These are phyloP conservation scores for Nyctibius bracteatus DNA, from an alignment of 2,113 vertebrate genomes.

Conservation along the genomic window DNA sequence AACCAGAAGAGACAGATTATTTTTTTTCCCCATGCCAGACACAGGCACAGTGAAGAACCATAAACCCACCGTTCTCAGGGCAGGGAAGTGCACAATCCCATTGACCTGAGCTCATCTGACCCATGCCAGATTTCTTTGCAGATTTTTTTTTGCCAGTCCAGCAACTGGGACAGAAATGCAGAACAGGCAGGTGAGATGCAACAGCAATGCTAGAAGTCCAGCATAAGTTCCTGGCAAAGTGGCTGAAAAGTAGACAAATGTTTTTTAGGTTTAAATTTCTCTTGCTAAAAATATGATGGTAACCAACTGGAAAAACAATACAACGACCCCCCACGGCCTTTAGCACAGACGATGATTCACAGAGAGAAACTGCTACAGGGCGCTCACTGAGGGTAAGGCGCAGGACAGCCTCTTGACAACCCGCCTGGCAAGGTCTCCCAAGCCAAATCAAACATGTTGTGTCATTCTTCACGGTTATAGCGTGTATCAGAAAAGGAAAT, in stretches of 20 bases:
- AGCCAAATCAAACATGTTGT: background rate
- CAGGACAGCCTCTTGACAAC: background rate
- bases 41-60: background rate
- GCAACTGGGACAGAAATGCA: background rate
- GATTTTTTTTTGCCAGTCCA: too few relatives aligned
- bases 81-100: background rate
- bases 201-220: background rate
- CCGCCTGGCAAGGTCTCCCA: background rate
- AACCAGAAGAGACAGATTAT: background rate
- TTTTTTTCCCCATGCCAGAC: background rate
- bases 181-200: background rate
- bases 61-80: background rate
- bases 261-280: background rate
- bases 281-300: background rate
- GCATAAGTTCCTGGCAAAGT: background rate
- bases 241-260: background rate
- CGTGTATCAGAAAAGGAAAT: background rate
- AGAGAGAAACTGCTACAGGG: background rate
- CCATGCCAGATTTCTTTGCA: background rate
- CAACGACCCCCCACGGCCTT: background rate
- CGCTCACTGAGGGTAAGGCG: background rate
- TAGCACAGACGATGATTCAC: background rate
- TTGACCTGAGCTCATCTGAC: background rate
- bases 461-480: background rate
- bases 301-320: background rate